Conservation (phyloP, 1,140 invertebrate species). For the Zaprionus ornatus region DNA sequence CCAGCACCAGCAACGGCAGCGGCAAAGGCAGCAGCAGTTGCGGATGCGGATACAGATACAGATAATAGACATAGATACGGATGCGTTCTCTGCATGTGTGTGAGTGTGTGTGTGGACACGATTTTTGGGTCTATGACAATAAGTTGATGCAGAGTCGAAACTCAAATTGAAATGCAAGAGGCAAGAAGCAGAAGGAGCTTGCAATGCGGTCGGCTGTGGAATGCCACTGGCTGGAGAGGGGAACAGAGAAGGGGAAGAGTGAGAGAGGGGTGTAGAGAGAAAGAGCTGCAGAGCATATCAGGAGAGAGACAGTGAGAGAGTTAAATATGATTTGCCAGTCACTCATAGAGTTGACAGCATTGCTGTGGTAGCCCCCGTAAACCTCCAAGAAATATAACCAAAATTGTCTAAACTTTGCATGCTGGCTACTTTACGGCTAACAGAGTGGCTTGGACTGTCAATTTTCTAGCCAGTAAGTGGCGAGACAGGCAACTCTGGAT, state of each 20-base stretch:
- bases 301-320: neutral
- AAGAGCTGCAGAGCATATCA: neutral
- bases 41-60: constrained; percentile 48
- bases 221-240: neutral
- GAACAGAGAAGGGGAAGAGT: neutral
- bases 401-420: too few species aligned
- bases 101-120: constrained; percentile 28
- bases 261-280: too few species aligned
- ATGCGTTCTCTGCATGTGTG: constrained; percentile 14
- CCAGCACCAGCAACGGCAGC: neutral
- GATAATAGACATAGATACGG: constrained; percentile 59
- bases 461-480: neutral
- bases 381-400: too few species aligned
- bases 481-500: neutral
- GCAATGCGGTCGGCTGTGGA: neutral
- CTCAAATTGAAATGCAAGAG: constrained; percentile 64
- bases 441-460: too few species aligned
- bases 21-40: neutral
- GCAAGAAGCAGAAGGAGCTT: neutral
- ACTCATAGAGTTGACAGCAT: constrained; percentile 14
- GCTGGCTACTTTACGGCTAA: neutral
- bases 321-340: constrained; percentile 22
- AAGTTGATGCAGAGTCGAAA: constrained; percentile 59
- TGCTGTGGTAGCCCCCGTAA: too few species aligned
- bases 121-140: constrained; percentile 61